These are phyloP conservation scores for Pollenia labialis DNA, from an alignment of 2,888 invertebrate species.

Conservation along the genomic window DNA sequence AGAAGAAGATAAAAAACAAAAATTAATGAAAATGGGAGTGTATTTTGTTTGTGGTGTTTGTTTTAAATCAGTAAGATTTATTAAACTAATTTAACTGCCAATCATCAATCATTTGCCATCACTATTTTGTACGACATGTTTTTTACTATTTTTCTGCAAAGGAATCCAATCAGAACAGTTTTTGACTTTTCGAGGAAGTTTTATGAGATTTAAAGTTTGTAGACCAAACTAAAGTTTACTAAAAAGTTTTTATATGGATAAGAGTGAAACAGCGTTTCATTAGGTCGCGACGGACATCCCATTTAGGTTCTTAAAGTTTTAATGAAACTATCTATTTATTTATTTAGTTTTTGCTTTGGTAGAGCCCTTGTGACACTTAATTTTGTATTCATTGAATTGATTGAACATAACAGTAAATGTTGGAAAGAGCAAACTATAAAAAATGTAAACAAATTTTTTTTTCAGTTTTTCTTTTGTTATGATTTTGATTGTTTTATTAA, in stretches of 20 bases:
- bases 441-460: too few relatives aligned
- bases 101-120: conserved; percentile 2
- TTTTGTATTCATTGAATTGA: too few relatives aligned
- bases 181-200: conserved; percentile 2
- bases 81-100: conserved; percentile 44
- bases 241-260: neutral
- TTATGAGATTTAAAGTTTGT: conserved; percentile 28
- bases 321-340: neutral
- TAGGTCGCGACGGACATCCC: too few relatives aligned
- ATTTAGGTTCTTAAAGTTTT: neutral
- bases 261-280: too few relatives aligned
- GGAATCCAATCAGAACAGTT: neutral
- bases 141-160: neutral
- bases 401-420: too few relatives aligned
- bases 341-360: neutral
- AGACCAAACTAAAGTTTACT: conserved; percentile 19
- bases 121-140: neutral
- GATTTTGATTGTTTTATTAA: too few relatives aligned
- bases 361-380: too few relatives aligned
- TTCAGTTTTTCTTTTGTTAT: too few relatives aligned
- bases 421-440: too few relatives aligned
- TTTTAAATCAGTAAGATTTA: conserved; percentile 1
- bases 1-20: too few relatives aligned
- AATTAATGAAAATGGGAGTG: neutral
- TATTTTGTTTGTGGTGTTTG: neutral